Conservation (phyloP, 2,113 vertebrate genomes). For the Plotosus lineatus region DNA sequence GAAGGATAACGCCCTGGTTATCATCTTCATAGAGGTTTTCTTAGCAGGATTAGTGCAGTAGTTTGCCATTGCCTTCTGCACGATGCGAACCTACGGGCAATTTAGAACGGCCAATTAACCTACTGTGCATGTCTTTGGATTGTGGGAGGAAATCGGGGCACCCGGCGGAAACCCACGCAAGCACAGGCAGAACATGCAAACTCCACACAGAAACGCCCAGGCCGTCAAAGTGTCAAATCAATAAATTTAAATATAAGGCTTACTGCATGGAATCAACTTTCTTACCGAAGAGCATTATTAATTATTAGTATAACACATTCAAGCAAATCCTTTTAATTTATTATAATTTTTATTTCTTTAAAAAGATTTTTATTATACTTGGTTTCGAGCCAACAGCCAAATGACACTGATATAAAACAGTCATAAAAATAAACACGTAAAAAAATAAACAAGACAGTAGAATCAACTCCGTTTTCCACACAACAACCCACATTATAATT, state of each 20-base stretch:
- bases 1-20: no score
- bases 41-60: no score
- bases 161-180: no score
- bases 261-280: neutral
- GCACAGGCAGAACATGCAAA: no score
- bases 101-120: no score
- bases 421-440: neutral
- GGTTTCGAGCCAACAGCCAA: neutral
- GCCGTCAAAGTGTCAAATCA: neutral
- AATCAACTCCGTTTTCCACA: neutral
- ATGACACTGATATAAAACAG: neutral
- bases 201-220: no score
- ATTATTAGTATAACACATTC: neutral
- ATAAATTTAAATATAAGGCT: neutral
- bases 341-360: neutral
- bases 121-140: no score
- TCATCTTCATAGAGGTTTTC: no score
- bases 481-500: neutral
- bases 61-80: no score
- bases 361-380: neutral
- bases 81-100: no score
- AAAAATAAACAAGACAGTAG: neutral
- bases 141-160: no score
- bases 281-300: neutral
- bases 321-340: neutral